Evolutionary conservation across 2,113 vertebrate species (phyloP), one percentile per base, ranked within the genome.

Genomic region (Syngnathoides biaculeatus): DNA sequence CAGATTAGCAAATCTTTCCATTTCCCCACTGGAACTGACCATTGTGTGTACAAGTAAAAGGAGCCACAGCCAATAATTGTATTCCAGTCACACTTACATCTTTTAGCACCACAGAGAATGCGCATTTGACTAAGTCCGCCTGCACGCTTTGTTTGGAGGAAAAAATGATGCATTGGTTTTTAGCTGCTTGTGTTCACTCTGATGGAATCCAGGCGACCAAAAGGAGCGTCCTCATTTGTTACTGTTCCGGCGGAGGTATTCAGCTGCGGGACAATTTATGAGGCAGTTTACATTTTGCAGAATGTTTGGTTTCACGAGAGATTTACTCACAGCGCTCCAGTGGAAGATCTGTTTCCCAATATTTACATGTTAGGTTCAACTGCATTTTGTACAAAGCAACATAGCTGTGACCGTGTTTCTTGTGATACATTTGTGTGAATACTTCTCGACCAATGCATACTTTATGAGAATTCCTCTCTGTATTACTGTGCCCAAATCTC

Each of bases 21-120:
- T 79, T 82, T 79, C 67, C 67, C 67, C 78, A 35, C 68, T 67
- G 74, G 62, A 58, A n/a, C 38, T 39, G 63, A 74, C 62, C 79
- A 35, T 52, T 35, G 20, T 50, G 48, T 50, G 57, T 77, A 26
- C 50, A 60, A 0, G 57, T 77, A 26, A 45, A 60, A 0, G 22
- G 1, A 72, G 20, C 58, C 65, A 62, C 69, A 45, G 69, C 74
- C 73, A 72, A 60, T 71, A 65, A 71, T 60, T 79, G 75, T 64
- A 83, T 20, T 61, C 11, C 20, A 40, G 50, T 58, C 61, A 48
- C 22, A 57, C 59, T 74, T 80, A 79, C 72, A 80, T 82, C 68
- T 68, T 64, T 73, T 65, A 14, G 69, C 0, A 8, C 68, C 59
- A 80, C 71, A 75, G 61, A 69, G 24, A 30, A 57, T 17, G 15